Conservation (phyloP, 2,888 invertebrate species). For the Sepiola atlantica region DNA sequence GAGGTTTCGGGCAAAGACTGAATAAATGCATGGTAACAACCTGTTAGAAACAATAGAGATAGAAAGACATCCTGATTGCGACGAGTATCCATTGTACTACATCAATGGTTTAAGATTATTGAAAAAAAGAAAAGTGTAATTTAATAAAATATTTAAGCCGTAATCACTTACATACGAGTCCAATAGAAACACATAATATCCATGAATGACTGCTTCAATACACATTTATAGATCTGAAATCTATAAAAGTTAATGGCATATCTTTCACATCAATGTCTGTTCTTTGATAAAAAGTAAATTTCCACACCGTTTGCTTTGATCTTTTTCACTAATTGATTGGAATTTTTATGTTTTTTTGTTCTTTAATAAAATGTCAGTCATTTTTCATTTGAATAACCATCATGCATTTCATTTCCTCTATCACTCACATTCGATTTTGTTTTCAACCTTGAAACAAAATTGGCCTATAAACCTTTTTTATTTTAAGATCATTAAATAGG, state of each 20-base stretch:
- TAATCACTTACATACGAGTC: background rate
- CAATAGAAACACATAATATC: background rate
- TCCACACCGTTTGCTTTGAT: background rate
- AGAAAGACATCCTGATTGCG: no score
- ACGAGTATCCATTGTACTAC: no score
- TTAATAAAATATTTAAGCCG: background rate
- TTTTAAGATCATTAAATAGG: no score
- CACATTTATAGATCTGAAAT: background rate
- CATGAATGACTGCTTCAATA: background rate
- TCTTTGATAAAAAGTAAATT: background rate
- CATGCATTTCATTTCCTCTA: background rate
- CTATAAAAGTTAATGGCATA: background rate
- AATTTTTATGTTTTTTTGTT: no score
- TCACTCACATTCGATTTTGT: background rate
- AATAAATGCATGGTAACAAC: no score
- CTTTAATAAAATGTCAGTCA: background rate
- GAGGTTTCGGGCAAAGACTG: no score
- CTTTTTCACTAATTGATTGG: background rate
- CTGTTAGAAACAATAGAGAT: no score
- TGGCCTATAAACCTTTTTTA: no score
- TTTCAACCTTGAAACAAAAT: background rate
- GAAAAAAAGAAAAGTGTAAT: no score
- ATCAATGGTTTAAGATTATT: no score
- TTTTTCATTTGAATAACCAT: background rate
- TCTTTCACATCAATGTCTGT: background rate